Percentiles rank a stretch among this genome's conserved stretches.
phyloP scores from a whole-genome alignment of 37 sponge, comb jelly and placozoan genomes.

The Lycopodina hypogea region DNA sequence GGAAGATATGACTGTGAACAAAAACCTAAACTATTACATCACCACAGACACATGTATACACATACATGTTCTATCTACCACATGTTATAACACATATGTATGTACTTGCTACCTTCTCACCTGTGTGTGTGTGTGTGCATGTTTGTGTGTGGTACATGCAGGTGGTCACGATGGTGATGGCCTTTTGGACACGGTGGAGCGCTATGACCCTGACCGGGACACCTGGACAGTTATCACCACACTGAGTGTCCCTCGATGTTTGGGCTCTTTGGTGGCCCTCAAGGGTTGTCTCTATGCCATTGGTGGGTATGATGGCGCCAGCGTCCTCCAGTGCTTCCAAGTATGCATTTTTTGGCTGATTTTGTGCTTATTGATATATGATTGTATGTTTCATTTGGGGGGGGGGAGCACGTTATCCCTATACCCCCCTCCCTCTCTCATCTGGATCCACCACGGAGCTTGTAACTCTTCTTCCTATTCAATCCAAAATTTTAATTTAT shows the following conservation, averaged over 20 bases:
- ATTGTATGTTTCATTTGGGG: not conserved
- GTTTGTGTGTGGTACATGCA: conserved; percentile 9
- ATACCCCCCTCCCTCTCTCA: conserved; percentile 5
- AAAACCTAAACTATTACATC: too few species aligned
- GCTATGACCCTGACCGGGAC: conserved; percentile 55
- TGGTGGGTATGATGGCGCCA: conserved; percentile 71
- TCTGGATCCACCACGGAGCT: not conserved
- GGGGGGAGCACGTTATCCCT: too few species aligned
- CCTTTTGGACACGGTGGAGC: conserved; percentile 57
- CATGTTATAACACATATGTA: too few species aligned
- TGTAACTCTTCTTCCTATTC: too few species aligned
- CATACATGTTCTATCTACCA: too few species aligned
- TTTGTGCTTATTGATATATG: not conserved
- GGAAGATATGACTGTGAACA: too few species aligned
- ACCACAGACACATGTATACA: too few species aligned
- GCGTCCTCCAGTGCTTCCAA: conserved; percentile 36
- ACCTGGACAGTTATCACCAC: conserved; percentile 56
- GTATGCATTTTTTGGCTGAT: not conserved
- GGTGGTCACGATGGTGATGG: conserved; percentile 80
- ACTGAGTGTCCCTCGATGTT: conserved; percentile 49
- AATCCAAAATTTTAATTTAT: too few species aligned
- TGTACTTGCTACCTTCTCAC: not conserved
- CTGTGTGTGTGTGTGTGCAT: not conserved
- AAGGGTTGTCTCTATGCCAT: conserved; percentile 63
- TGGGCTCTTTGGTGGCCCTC: conserved; percentile 59